Base-by-base conservation (phyloP, 2,888 invertebrate species). In the Brenthis daphne region DNA sequence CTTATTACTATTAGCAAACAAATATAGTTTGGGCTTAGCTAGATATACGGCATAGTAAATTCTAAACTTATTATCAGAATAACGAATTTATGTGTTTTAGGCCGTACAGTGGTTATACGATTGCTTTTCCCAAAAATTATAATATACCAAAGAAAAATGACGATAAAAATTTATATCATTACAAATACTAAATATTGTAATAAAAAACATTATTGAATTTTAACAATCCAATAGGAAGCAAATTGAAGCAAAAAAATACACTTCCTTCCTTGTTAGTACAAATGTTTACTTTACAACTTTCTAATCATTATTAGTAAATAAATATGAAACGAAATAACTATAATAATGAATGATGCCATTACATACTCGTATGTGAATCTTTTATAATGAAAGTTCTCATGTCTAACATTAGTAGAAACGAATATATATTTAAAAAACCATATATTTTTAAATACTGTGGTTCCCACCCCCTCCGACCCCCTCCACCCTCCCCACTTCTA, bases 1-100 rank as follows among this genome's bases (percentile, higher is more conserved):
- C 65, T 70, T 63, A 43, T 53, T 64, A 51, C 50, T 63, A 53
- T 72, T 72, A 65, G 48, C 67, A 72, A 72, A 69, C 67, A 67
- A 69, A 65, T 67, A 57, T 61, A 72, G 68, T 72, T 72, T 65
- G 29, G 55, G 61, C 57, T 69, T 65, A 65, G 63, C 57, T 50
- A 57, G 61, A 72, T 67, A 69, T 47, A 63, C 51, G 57, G 60
- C 48, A 65, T 61, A 67, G 61, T 69, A 67, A 69, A 67, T 68
- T 69, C 65, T 57, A 57, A 63, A 43, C 65, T 64, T 63, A 37
- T 43, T 58, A 47, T 24, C 6, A 51, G 56, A 64, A 71, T 68
- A 43, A 64, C 14, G n/a, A 53, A 68, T 68, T 66, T 16, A 24
- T 55, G 58, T 65, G 13, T n/a, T 29, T 63, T 24, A 54, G 43